Percentiles rank a stretch among this genome's conserved stretches.
Evolutionary conservation across 2,797 vertebrate genomes (phyloP).

Genomic region (Astyanax mexicanus): DNA sequence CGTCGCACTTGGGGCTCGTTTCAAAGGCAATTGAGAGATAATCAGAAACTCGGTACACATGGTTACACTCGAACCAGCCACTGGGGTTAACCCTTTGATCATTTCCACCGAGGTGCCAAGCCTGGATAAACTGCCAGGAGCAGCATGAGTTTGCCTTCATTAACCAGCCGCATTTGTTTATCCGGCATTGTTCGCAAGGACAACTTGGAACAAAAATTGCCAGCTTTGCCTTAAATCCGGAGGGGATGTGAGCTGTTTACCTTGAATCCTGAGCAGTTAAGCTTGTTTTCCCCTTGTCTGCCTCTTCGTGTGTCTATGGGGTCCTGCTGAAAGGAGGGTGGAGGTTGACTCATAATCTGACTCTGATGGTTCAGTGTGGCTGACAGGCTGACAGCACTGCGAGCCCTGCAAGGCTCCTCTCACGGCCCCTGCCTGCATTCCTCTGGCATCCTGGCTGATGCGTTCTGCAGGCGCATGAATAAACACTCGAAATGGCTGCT

Average conservation of each 20-base stretch:
- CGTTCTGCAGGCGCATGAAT: conserved; percentile 27
- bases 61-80: conserved; percentile 23
- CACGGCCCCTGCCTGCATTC: conserved; percentile 19
- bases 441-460: conserved; percentile 36
- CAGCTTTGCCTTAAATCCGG: conserved; percentile 67
- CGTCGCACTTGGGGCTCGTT: conserved; percentile 1
- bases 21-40: conserved; percentile 11
- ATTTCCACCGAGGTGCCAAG: conserved; percentile 4
- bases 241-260: conserved; percentile 68
- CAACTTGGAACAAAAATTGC: conserved; percentile 52
- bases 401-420: conserved; percentile 21
- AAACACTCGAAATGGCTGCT: conserved; percentile 14
- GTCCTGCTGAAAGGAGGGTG: conserved; percentile 45
- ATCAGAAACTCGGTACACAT: conserved; percentile 11
- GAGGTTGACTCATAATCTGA: conserved; percentile 56
- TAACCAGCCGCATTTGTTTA: conserved; percentile 61
- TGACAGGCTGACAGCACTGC: conserved; percentile 43
- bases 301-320: conserved; percentile 50
- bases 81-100: conserved; percentile 37
- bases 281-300: conserved; percentile 61
- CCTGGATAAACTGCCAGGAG: conserved; percentile 18
- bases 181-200: conserved; percentile 63
- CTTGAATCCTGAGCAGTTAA: conserved; percentile 65
- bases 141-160: conserved; percentile 32
- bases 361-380: conserved; percentile 49